Conservation (phyloP, 2,888 invertebrate genomes). For the Pegoplata infirma region DNA sequence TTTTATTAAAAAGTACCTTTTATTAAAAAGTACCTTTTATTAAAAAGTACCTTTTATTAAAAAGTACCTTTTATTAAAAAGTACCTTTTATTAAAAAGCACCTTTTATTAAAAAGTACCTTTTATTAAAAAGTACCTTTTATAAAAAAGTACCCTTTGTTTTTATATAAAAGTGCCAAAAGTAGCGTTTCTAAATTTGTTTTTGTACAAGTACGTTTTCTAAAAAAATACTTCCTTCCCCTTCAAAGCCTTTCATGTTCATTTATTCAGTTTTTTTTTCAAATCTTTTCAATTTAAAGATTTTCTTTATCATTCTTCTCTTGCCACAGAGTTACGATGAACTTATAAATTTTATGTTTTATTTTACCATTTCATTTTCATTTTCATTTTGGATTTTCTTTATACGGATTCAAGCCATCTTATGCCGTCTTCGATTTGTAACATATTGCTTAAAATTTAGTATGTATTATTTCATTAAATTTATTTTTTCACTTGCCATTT, state of each 20-base stretch:
- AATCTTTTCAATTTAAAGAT: neutral
- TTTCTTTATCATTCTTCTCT: neutral
- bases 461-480: slow-evolving; percentile 35
- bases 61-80: no score
- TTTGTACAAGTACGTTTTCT: no score
- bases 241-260: neutral
- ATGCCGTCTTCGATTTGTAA: slow-evolving; percentile 2
- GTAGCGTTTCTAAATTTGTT: no score
- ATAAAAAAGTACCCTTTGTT: no score
- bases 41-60: no score
- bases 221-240: neutral
- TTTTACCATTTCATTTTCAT: neutral
- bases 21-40: no score
- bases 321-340: neutral
- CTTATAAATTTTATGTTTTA: neutral
- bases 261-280: neutral
- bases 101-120: no score
- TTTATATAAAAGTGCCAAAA: no score
- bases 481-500: slow-evolving; percentile 1
- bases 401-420: neutral
- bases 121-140: no score
- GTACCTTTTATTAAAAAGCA: no score
- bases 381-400: neutral
- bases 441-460: slow-evolving; percentile 27
- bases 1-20: no score